Evolutionary conservation across 2,113 vertebrate species (phyloP).

Genomic region (Microtus oregoni): DNA sequence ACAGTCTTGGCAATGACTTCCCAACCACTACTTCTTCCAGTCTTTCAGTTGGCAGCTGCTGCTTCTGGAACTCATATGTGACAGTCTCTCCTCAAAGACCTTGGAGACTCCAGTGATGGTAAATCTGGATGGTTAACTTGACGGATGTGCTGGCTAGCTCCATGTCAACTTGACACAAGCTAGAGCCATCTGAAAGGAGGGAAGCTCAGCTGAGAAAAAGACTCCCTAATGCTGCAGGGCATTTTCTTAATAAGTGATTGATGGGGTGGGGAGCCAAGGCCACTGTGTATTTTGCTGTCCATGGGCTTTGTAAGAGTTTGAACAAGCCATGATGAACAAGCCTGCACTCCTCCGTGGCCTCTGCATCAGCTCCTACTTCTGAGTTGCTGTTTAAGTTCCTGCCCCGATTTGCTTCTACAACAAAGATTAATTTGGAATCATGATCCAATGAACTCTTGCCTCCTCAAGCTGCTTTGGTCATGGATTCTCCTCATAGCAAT

Average conservation of each 20-base stretch:
- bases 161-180: neutral
- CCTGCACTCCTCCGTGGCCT: no score
- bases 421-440: neutral
- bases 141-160: no score
- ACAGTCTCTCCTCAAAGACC: neutral
- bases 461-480: neutral
- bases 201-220: neutral
- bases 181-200: neutral
- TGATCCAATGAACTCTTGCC: neutral
- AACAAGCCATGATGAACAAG: neutral
- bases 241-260: neutral
- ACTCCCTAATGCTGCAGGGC: no score
- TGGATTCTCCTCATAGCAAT: neutral
- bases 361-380: neutral
- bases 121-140: neutral
- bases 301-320: neutral
- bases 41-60: neutral
- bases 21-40: fast-evolving
- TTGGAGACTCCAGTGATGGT: neutral
- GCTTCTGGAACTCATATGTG: neutral
- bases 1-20: neutral
- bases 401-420: no score
- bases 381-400: neutral
- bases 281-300: neutral
- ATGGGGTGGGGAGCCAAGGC: neutral